These are phyloP conservation scores for Theretra japonica DNA, from an alignment of 2,888 invertebrate species.

Conservation along the genomic window DNA sequence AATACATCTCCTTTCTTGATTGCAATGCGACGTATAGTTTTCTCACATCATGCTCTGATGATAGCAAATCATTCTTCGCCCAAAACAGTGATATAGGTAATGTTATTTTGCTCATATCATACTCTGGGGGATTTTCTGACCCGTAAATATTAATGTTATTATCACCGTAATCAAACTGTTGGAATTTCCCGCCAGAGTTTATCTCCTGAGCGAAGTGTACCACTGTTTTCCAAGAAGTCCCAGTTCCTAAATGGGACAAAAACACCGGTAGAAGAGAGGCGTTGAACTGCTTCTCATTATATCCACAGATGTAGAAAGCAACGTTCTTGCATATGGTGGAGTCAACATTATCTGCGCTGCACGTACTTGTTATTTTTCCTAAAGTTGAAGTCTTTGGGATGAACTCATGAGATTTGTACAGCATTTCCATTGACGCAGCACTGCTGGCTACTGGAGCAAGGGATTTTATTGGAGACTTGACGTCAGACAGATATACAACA, in stretches of 20 bases:
- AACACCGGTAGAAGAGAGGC: conserved; percentile 88
- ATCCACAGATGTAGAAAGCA: conserved; percentile 89
- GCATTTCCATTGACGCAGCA: conserved; percentile 84
- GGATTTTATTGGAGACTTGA: conserved; percentile 87
- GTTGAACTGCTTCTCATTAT: conserved; percentile 88
- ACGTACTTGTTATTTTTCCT: conserved; percentile 84
- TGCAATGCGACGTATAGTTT: conserved; percentile 78
- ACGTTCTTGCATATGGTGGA: conserved; percentile 88
- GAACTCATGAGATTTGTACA: conserved; percentile 89
- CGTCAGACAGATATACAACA: conserved; percentile 86
- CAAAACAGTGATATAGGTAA: conserved; percentile 87
- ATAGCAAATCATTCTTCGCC: conserved; percentile 89
- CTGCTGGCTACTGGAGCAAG: conserved; percentile 87
- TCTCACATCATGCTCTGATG: conserved; percentile 86
- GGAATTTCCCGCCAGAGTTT: conserved; percentile 82
- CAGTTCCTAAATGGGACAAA: conserved; percentile 88
- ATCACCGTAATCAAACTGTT: conserved; percentile 88
- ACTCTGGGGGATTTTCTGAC: conserved; percentile 83
- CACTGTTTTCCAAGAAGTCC: conserved; percentile 89
- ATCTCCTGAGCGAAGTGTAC: conserved; percentile 88
- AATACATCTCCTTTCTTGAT: conserved; percentile 76
- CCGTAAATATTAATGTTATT: conserved; percentile 86
- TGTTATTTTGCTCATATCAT: conserved; percentile 84
- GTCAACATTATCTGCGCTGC: conserved; percentile 79
- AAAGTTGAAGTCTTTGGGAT: conserved; percentile 87